Base-by-base conservation (phyloP, 1,140 invertebrate species). In the Bombus superbus region DNA sequence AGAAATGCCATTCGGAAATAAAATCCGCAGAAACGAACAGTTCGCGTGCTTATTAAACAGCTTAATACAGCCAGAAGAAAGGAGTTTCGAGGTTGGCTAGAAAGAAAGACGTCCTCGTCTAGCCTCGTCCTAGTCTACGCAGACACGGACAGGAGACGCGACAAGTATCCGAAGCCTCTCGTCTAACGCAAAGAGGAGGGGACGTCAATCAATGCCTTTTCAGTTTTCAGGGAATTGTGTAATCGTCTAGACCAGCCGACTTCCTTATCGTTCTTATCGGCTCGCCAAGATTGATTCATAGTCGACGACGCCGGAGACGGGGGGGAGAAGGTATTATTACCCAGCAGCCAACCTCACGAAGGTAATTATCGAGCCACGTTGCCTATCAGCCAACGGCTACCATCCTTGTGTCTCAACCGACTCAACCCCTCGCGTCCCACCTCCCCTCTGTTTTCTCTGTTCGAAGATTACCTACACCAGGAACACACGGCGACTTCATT, bases 161-260 rank as follows among this genome's bases (percentile, higher is more conserved):
- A 83, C 47, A 81, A 81, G 81, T 81, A 69, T 53, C 76, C 66
- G 86, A 77, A 78, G 88, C 80, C 66, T 83, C 80, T 86, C 68
- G 22, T 81, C 77, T 80, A 69, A 25, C 35, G n/a, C 35, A 35
- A 35, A 32, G 13, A 2, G n/a, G n/a, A 15, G 15, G n/a, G 82
- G 75, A 78, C 88, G 86, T 87, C 89, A 90, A 91, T 91, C 87
- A 91, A 91, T 91, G 88, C 83, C 88, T 90, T 92, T 91, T 92
- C 91, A 90, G 75, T 90, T 92, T 91, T 92, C 91, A 90, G 75
- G 85, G 81, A 88, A 83, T 92, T 91, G 90, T 89, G 91, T 89
- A 92, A 92, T 91, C 91, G 90, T 92, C 90, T 91, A 92, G 91
- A 92, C 91, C 87, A 86, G 87, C 84, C 83, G 86, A 90, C 89